Percentiles rank a stretch among this genome's conserved stretches.
Conservation (phyloP, 2,113 vertebrate species). For the Platycercus adscitus region DNA sequence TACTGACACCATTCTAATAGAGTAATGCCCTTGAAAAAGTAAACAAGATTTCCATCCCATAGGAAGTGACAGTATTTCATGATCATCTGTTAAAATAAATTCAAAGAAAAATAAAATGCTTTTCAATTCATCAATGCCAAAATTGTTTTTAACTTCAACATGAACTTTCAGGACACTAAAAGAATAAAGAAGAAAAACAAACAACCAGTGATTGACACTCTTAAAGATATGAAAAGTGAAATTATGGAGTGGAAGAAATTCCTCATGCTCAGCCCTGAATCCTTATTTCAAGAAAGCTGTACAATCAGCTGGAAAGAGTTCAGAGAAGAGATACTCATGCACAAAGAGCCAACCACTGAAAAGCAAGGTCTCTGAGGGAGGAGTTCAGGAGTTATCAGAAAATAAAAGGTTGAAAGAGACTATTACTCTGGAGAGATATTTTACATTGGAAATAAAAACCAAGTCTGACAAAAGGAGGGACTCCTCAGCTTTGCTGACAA, state of each 20-base stretch:
- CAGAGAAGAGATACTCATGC: background rate
- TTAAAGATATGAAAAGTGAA: background rate
- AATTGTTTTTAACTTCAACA: background rate
- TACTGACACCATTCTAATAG: background rate
- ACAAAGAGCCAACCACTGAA: background rate
- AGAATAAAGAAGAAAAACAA: background rate
- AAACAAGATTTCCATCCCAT: background rate
- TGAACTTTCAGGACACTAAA: background rate
- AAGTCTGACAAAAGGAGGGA: background rate
- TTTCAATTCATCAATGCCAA: background rate
- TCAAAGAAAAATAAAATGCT: background rate
- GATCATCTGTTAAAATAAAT: background rate
- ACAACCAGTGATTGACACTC: accelerated
- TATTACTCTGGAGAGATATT: background rate
- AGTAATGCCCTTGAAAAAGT: background rate
- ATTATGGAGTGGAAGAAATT: background rate
- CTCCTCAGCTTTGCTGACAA: background rate
- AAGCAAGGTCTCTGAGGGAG: background rate
- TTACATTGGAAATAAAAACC: background rate
- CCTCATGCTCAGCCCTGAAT: background rate
- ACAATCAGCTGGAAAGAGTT: background rate
- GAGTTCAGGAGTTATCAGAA: background rate
- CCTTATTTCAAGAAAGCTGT: background rate
- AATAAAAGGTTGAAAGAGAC: background rate
- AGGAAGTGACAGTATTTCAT: background rate